Evolutionary conservation across 23 tunicate genomes (phyloP).

Genomic region (Ciona savignyi): DNA sequence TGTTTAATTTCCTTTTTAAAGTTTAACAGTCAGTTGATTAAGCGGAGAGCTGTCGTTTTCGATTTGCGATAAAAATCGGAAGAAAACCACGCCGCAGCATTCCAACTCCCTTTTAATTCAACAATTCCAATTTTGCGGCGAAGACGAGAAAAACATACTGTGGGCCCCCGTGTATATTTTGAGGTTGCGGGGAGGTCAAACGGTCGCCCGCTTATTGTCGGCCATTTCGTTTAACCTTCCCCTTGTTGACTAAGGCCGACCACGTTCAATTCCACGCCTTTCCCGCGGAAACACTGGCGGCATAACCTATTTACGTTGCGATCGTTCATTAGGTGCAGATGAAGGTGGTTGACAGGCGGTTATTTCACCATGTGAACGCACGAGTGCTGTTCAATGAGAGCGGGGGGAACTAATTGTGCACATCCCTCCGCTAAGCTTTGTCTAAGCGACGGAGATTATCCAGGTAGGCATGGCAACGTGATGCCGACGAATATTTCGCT

Average conservation of each 20-base stretch:
- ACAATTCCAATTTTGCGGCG: too few relatives aligned
- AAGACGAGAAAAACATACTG: too few relatives aligned
- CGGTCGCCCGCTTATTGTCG: neutral
- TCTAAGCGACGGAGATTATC: neutral
- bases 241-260: neutral
- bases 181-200: neutral
- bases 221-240: neutral
- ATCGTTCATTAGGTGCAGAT: constrained; percentile 1
- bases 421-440: constrained; percentile 1
- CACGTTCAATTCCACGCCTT: neutral
- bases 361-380: constrained; percentile 1
- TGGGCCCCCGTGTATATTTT: too few relatives aligned
- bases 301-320: neutral
- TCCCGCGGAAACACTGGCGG: neutral
- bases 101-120: neutral
- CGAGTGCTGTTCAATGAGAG: constrained; percentile 1
- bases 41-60: neutral
- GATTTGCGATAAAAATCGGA: neutral
- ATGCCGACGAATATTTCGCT: constrained; percentile 1
- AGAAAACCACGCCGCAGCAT: neutral
- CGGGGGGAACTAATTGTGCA: neutral
- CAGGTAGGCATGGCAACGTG: neutral
- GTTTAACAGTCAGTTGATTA: neutral
- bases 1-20: neutral
- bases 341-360: constrained; percentile 2